These are phyloP conservation scores for Thryonomys swinderianus DNA, from an alignment of 2,113 vertebrate species.

Conservation along the genomic window DNA sequence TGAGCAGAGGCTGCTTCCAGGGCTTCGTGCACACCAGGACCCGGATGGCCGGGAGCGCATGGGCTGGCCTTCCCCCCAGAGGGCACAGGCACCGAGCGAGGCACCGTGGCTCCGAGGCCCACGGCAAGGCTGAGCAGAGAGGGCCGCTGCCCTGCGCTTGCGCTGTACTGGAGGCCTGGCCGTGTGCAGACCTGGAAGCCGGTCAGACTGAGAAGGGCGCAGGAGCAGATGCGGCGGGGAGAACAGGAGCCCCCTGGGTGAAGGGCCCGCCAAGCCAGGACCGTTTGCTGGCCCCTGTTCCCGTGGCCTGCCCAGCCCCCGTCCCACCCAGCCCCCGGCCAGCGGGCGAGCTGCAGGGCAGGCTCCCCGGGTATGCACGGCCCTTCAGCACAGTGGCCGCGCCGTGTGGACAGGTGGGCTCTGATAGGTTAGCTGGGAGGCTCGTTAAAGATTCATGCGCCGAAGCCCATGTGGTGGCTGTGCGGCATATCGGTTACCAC, in stretches of 20 bases:
- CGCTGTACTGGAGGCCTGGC: no score
- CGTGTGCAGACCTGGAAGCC: not conserved
- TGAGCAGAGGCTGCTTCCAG: not conserved
- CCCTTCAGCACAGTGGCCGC: not conserved
- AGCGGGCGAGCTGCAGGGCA: not conserved
- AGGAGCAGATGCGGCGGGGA: not conserved
- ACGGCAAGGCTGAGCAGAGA: no score
- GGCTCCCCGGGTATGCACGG: not conserved
- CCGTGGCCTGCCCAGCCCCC: not conserved
- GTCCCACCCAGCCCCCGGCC: not conserved
- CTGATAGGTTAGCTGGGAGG: conserved; percentile 76
- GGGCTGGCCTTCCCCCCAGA: not conserved
- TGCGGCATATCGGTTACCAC: conserved; percentile 87
- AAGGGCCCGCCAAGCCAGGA: not conserved
- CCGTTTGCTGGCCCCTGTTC: not conserved
- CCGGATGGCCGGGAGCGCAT: rapidly evolving
- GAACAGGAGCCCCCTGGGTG: not conserved
- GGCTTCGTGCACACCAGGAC: not conserved
- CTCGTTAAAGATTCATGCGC: conserved; percentile 87
- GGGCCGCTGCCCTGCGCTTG: not conserved
- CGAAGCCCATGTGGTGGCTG: conserved; percentile 79
- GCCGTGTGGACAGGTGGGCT: conserved; percentile 53
- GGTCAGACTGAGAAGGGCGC: not conserved
- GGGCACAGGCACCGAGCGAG: not conserved
- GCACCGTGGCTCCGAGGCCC: not conserved